Conservation (phyloP, 1,140 invertebrate species). For the Rhopalosiphum padi region DNA sequence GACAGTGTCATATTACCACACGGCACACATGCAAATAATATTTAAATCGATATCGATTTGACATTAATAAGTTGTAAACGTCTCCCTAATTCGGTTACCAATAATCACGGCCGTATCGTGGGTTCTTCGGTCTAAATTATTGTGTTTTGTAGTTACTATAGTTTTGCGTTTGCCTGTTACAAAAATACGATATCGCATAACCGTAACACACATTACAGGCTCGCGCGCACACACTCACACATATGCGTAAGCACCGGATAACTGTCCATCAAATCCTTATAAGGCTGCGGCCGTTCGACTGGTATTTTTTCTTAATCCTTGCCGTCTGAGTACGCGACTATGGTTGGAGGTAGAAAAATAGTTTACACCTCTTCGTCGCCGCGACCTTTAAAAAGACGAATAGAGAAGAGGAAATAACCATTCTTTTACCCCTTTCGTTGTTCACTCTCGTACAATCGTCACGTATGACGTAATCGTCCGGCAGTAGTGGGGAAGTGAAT, state of each 20-base stretch:
- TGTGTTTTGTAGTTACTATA: background rate
- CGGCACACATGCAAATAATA: background rate
- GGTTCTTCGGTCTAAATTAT: background rate
- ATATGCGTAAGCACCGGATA: constrained; percentile 31
- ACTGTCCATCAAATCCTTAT: constrained; percentile 56
- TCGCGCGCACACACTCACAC: background rate
- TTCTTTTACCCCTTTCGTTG: background rate
- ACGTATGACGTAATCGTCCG: background rate
- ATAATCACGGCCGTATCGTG: background rate
- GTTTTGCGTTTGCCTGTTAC: background rate
- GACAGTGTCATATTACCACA: background rate
- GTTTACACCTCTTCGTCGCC: constrained; percentile 37
- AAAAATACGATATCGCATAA: constrained; percentile 33
- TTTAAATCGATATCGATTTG: background rate
- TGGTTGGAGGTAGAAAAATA: constrained; percentile 48
- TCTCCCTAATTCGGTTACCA: background rate
- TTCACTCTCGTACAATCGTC: background rate
- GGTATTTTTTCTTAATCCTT: constrained; percentile 11
- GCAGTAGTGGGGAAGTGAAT: background rate
- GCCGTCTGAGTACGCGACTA: background rate
- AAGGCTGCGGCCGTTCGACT: constrained; percentile 31
- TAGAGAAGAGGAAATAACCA: background rate
- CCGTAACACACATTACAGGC: background rate
- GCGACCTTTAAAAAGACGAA: background rate
- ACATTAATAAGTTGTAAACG: background rate